Conservation (phyloP, 2,888 invertebrate species). For the Eledona agricola region DNA sequence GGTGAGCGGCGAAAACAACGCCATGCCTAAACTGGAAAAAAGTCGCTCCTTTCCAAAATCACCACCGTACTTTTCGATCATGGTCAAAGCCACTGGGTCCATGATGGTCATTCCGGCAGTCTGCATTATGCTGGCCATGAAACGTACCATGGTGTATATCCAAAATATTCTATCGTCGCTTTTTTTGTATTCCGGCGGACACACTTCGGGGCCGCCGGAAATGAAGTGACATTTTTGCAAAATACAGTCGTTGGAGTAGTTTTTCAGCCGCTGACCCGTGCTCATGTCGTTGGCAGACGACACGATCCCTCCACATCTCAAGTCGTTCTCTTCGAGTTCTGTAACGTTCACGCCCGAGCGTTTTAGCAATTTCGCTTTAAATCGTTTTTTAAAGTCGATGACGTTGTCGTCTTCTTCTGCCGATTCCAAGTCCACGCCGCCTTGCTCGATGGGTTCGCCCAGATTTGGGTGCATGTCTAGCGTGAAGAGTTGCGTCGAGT, state of each 20-base stretch:
- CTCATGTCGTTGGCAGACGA: conserved; percentile 73
- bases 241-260: conserved; percentile 75
- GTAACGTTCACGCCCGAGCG: conserved; percentile 77
- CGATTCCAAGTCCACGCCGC: conserved; percentile 78
- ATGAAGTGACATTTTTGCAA: conserved; percentile 80
- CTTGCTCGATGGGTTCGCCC: conserved; percentile 77
- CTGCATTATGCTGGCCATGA: conserved; percentile 82
- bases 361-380: conserved; percentile 71
- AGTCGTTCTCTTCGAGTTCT: conserved; percentile 76
- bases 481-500: conserved; percentile 45
- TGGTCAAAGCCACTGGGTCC: conserved; percentile 87
- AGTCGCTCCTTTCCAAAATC: conserved; percentile 83
- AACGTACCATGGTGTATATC: conserved; percentile 81
- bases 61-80: conserved; percentile 85
- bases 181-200: conserved; percentile 82
- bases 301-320: conserved; percentile 79
- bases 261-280: conserved; percentile 65
- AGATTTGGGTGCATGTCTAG: conserved; percentile 77
- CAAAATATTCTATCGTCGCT: conserved; percentile 82
- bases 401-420: conserved; percentile 78
- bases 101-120: conserved; percentile 87
- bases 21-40: conserved; percentile 84
- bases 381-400: conserved; percentile 78
- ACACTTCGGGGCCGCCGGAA: conserved; percentile 78
- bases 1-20: conserved; percentile 82